Evolutionary conservation across 1,140 invertebrate genomes (phyloP).

Genomic region (Nephila pilipes): DNA sequence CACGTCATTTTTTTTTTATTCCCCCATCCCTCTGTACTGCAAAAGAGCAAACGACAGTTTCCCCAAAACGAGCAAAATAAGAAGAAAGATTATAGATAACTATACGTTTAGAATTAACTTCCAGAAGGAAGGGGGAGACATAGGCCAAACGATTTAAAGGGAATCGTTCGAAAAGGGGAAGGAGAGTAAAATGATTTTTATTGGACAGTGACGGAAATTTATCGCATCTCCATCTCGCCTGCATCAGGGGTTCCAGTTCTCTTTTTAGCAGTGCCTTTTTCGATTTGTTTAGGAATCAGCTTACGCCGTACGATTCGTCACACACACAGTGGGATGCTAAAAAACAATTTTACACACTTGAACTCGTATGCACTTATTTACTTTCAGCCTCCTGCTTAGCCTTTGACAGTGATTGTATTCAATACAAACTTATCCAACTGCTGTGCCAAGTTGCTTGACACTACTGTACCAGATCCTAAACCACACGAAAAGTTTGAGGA

Average conservation of each 20-base stretch:
- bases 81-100: conserved; percentile 73
- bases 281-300: neutral
- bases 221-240: conserved; percentile 47
- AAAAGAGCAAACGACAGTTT: conserved; percentile 12
- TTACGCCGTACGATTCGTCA: neutral
- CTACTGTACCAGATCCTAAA: too few species aligned
- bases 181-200: conserved; percentile 56
- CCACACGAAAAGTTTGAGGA: too few species aligned
- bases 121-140: conserved; percentile 21
- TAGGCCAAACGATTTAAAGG: conserved; percentile 61
- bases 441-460: too few species aligned
- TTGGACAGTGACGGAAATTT: conserved; percentile 72
- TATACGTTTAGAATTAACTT: conserved; percentile 75
- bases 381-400: neutral
- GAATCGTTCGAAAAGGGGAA: conserved; percentile 56
- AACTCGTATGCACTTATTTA: neutral
- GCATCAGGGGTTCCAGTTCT: neutral
- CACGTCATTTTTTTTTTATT: neutral
- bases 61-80: conserved; percentile 19
- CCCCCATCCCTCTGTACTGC: neutral
- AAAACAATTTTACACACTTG: conserved; percentile 44
- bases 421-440: too few species aligned
- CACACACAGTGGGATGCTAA: neutral
- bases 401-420: neutral
- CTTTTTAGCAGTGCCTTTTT: neutral